phyloP scores from a whole-genome alignment of 37 sponge, comb jelly and placozoan genomes.

The Agelas oroides region DNA sequence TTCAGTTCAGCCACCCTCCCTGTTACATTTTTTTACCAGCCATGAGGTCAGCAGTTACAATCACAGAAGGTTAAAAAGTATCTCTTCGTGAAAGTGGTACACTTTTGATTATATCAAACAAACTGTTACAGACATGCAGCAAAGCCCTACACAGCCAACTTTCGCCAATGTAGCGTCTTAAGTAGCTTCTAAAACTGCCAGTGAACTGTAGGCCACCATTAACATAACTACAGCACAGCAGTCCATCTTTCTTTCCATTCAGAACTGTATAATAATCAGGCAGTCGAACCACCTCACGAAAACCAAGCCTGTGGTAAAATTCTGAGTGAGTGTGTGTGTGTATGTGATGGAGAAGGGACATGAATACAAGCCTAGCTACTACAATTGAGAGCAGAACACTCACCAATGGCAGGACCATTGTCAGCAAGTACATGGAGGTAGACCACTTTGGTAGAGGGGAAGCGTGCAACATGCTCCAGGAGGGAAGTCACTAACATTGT shows the following conservation, averaged over 20 bases:
- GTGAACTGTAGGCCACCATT: constrained; percentile 2
- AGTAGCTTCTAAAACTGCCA: background rate
- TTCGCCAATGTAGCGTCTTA: background rate
- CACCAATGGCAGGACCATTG: constrained; percentile 34
- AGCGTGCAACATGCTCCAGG: constrained; percentile 31
- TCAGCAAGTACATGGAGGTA: constrained; percentile 42
- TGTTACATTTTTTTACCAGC: too few species aligned
- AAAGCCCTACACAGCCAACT: too few species aligned
- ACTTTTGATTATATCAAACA: too few species aligned
- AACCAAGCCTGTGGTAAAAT: background rate
- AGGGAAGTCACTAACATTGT: constrained; percentile 24
- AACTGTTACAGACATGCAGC: too few species aligned
- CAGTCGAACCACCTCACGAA: background rate
- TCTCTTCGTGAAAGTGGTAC: too few species aligned
- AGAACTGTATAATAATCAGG: constrained; percentile 25
- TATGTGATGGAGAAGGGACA: background rate
- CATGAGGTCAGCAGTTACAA: too few species aligned
- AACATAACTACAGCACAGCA: constrained; percentile 13
- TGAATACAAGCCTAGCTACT: constrained; percentile 8
- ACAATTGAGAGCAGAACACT: too few species aligned
- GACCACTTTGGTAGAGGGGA: constrained; percentile 17
- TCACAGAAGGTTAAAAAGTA: too few species aligned
- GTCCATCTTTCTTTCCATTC: constrained; percentile 26
- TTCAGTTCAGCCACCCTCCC: too few species aligned
- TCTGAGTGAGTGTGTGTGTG: constrained; percentile 40